Conservation (phyloP, 2,888 invertebrate species). For the Therioaphis trifolii region DNA sequence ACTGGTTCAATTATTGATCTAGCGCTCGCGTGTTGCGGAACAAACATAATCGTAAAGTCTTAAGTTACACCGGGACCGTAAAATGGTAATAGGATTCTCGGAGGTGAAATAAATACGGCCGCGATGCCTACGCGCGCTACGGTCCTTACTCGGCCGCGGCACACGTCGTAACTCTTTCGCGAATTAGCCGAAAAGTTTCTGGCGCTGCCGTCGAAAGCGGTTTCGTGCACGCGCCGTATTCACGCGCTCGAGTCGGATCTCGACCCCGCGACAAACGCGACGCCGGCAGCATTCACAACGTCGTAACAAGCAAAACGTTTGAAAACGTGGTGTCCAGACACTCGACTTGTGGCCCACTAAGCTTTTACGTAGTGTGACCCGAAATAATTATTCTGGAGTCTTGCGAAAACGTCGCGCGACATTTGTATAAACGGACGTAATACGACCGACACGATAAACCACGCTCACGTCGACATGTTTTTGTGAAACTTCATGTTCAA, state of each 20-base stretch:
- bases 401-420: too few relatives aligned
- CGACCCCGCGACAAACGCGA: background rate
- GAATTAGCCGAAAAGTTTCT: background rate
- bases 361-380: too few relatives aligned
- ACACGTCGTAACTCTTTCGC: background rate
- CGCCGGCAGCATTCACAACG: background rate
- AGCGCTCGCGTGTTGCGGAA: background rate
- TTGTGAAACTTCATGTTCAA: too few relatives aligned
- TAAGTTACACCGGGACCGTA: background rate
- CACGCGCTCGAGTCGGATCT: too few relatives aligned
- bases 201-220: background rate
- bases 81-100: conserved; percentile 35
- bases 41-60: background rate
- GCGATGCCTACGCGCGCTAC: background rate
- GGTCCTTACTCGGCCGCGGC: background rate
- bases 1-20: background rate
- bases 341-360: too few relatives aligned
- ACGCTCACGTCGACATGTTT: too few relatives aligned
- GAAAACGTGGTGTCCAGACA: background rate
- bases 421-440: too few relatives aligned
- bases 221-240: background rate
- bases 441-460: too few relatives aligned
- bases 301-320: background rate
- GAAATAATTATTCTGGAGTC: too few relatives aligned
- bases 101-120: conserved; percentile 29